These are phyloP conservation scores for Rhinogobio ventralis DNA, from an alignment of 2,797 vertebrate species.

Conservation along the genomic window DNA sequence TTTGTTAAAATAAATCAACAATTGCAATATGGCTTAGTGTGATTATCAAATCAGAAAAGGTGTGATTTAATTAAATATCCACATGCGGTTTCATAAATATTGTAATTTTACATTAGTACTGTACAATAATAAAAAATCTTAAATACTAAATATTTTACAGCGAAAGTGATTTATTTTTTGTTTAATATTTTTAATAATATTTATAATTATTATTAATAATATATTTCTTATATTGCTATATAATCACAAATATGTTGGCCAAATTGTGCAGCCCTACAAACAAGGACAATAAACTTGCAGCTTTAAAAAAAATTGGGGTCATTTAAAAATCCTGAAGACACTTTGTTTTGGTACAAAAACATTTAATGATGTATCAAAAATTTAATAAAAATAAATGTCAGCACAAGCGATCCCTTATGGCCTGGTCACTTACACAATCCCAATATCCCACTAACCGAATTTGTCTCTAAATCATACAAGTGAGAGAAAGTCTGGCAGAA, in stretches of 20 bases:
- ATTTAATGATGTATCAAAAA: constrained; percentile 67
- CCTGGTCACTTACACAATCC: constrained; percentile 33
- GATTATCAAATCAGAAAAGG: not conserved
- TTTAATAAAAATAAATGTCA: constrained; percentile 33
- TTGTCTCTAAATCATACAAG: constrained; percentile 23
- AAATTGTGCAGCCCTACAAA: not conserved
- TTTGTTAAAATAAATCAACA: not conserved
- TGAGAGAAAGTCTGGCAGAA: constrained; percentile 33
- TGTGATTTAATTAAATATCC: not conserved
- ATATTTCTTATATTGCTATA: not conserved
- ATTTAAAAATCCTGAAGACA: constrained; percentile 56
- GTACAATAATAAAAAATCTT: not conserved
- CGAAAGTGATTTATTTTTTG: not conserved
- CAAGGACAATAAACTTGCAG: not conserved
- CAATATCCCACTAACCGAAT: not conserved
- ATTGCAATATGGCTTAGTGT: not conserved
- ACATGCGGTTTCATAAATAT: not conserved
- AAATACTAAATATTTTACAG: not conserved
- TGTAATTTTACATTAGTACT: not conserved
- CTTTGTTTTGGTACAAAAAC: constrained; percentile 72
- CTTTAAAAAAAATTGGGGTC: not conserved
- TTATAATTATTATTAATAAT: not conserved
- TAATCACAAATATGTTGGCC: not conserved
- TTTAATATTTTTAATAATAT: not conserved
- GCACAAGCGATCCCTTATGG: not conserved